A percentile compares a stretch with the other conserved stretches of the same genome.
These are phyloP conservation scores for Otolemur crassicaudatus DNA, from an alignment of 2,797 vertebrate species.

Conservation along the genomic window DNA sequence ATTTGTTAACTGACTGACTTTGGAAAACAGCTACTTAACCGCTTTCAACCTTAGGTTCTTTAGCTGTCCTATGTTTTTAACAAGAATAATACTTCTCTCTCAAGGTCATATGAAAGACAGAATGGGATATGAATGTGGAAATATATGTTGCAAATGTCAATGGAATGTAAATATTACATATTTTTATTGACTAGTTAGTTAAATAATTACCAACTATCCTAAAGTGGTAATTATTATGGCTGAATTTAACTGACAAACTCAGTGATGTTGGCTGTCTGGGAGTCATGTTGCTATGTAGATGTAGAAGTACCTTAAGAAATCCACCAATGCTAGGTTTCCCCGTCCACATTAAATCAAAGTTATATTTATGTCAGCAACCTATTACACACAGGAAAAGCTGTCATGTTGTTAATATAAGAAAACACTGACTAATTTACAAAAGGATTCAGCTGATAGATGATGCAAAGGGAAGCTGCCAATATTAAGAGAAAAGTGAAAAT, in stretches of 20 bases:
- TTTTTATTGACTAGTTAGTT: neutral
- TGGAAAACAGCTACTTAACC: neutral
- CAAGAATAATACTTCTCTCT: neutral
- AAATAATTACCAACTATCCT: neutral
- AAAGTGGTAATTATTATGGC: neutral
- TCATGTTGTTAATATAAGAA: conserved; percentile 65
- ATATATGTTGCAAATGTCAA: neutral
- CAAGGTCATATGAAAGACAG: neutral
- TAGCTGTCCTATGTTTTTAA: neutral
- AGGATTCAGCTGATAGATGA: conserved; percentile 1
- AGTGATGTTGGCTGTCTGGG: neutral
- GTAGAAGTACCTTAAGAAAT: conserved; percentile 31
- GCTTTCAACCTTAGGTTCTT: neutral
- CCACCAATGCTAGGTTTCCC: neutral
- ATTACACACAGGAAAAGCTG: conserved; percentile 45
- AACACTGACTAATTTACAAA: conserved; percentile 70
- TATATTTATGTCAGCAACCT: conserved; percentile 49
- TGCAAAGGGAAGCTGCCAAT: conserved; percentile 51
- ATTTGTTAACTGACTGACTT: neutral
- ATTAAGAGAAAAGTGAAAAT: conserved; percentile 53
- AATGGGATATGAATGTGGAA: neutral
- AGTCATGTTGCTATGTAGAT: neutral
- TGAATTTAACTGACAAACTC: conserved; percentile 14
- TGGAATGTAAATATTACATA: neutral
- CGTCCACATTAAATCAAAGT: conserved; percentile 65